These are phyloP conservation scores for Anarrhichthys ocellatus DNA, from an alignment of 2,113 vertebrate species.

Conservation along the genomic window DNA sequence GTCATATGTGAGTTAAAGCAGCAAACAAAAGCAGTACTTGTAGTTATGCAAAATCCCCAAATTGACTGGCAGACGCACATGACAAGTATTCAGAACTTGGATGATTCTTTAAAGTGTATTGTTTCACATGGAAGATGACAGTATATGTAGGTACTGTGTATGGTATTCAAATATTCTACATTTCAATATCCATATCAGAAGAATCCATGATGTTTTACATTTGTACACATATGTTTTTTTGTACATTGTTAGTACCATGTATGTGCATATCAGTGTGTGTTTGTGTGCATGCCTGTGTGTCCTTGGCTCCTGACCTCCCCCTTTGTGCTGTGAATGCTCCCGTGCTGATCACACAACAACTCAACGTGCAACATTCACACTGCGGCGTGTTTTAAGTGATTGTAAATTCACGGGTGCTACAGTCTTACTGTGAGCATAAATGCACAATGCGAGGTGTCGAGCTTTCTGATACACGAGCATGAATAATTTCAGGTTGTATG, in stretches of 20 bases:
- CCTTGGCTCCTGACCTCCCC: slow-evolving; percentile 27
- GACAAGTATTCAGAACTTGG: neutral
- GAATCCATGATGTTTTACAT: slow-evolving; percentile 16
- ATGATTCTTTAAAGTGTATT: neutral
- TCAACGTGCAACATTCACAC: neutral
- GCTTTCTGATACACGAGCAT: slow-evolving; percentile 41
- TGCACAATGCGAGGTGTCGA: slow-evolving; percentile 10
- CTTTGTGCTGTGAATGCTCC: slow-evolving; percentile 10
- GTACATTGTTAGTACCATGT: neutral
- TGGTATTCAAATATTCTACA: neutral
- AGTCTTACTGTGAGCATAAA: slow-evolving; percentile 35
- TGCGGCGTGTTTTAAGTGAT: slow-evolving; percentile 26
- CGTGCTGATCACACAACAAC: slow-evolving; percentile 3
- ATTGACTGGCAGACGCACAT: neutral
- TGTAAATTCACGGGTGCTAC: slow-evolving; percentile 44
- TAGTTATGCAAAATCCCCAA: slow-evolving; percentile 31
- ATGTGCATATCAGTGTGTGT: neutral
- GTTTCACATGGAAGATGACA: slow-evolving; percentile 5
- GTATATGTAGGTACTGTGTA: neutral
- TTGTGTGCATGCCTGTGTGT: neutral
- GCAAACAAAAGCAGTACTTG: slow-evolving; percentile 4
- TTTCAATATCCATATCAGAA: slow-evolving; percentile 7
- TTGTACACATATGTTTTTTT: neutral
- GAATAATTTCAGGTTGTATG: slow-evolving; percentile 56
- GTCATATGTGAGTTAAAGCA: slow-evolving; percentile 12